Evolutionary conservation across 2,888 invertebrate genomes (phyloP).

Genomic region (Cheilosia pagana): DNA sequence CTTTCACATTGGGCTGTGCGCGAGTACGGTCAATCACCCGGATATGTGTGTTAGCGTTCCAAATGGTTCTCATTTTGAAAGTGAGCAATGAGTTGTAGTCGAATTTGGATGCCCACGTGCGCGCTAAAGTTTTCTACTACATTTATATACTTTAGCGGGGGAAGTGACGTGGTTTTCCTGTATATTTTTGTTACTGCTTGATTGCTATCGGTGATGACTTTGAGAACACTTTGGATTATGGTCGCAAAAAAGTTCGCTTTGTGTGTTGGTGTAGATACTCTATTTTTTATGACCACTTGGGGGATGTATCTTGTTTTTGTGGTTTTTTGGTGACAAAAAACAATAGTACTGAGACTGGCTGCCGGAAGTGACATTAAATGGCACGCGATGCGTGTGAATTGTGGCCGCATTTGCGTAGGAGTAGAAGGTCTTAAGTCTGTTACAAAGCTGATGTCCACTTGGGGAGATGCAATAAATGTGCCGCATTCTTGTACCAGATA

Average conservation of each 20-base stretch:
- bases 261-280: not conserved
- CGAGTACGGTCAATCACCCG: slow-evolving; percentile 67
- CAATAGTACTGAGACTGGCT: not conserved
- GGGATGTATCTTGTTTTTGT: not conserved
- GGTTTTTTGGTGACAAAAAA: not conserved
- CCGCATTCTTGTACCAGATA: no score
- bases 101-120: slow-evolving; percentile 8
- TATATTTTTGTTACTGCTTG: slow-evolving; percentile 7
- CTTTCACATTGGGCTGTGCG: slow-evolving; percentile 32
- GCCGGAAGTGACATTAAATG: no score
- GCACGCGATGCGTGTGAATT: no score
- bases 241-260: slow-evolving; percentile 40
- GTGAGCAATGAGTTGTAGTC: not conserved
- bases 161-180: slow-evolving; percentile 13
- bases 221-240: slow-evolving; percentile 33
- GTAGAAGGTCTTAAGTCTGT: no score
- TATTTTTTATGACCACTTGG: slow-evolving; percentile 5
- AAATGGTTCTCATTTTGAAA: slow-evolving; percentile 9
- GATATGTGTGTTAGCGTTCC: slow-evolving; percentile 29
- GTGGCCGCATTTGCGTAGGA: no score
- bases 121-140: slow-evolving; percentile 1
- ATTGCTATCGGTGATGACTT: slow-evolving; percentile 35
- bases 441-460: no score
- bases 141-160: no score
- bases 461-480: no score